Evolutionary conservation across 2,113 vertebrate species (phyloP).

Genomic region (Ranitomeya imitator): DNA sequence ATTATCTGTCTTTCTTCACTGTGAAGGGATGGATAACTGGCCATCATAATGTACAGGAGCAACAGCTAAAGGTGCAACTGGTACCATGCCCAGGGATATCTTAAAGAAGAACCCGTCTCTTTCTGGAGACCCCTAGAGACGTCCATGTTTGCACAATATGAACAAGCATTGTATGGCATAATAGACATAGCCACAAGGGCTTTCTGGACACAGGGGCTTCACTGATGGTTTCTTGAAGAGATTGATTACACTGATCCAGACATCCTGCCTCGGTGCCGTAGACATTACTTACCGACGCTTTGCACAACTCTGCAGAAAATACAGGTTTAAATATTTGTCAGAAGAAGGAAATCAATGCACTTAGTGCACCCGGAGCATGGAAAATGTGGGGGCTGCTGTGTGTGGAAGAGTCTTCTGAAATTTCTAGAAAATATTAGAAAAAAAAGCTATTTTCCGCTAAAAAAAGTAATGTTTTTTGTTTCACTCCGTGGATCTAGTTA

Average conservation of each 20-base stretch:
- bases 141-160: neutral
- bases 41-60: neutral
- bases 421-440: neutral
- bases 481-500: no score
- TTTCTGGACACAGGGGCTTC: neutral
- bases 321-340: neutral
- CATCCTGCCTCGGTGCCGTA: neutral
- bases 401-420: neutral
- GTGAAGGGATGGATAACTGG: no score
- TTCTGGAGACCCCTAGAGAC: neutral
- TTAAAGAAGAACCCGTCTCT: neutral
- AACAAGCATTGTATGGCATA: neutral
- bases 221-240: neutral
- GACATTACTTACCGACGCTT: neutral
- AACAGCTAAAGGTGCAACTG: neutral
- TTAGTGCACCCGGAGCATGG: neutral
- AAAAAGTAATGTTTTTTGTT: no score
- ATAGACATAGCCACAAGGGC: neutral
- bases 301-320: neutral
- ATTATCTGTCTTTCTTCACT: no score
- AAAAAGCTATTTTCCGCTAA: neutral
- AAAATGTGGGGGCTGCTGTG: neutral
- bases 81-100: neutral
- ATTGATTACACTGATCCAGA: neutral
- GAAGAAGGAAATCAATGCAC: neutral